Evolutionary conservation across 2,113 vertebrate genomes (phyloP), one percentile per base, ranked within the genome.

Genomic region (Chaenocephalus aceratus): DNA sequence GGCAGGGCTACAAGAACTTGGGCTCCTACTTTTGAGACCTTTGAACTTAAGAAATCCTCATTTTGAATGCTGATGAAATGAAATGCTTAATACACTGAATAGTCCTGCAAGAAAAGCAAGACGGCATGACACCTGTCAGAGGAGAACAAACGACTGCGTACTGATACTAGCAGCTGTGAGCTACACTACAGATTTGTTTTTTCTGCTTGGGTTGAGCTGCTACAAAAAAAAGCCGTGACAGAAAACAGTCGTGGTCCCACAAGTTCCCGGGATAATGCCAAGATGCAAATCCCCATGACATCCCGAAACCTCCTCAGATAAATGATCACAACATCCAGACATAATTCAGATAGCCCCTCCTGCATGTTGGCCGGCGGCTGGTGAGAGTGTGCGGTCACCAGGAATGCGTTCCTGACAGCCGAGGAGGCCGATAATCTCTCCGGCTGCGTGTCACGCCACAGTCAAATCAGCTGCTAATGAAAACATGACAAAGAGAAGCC

Each of bases 401-500:
- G 78, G 61, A 80, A 90, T 78, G 84, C 53, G 64, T 85, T 87
- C 73, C 82, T 73, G 84, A 74, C 82, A 88, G 82, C 66, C 26
- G 77, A 90, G 76, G 76, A 85, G 79, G 70, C 63, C 48, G 73
- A 51, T 86, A 62, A 82, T 75, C 81, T 80, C 79, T 59, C 36
- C 23, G 65, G 78, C 56, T 59, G 66, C 62, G 66, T 48, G 70
- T 84, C 77, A 75, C 49, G 46, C n/a, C 1, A 59, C 60, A 15
- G 65, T 48, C 58, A 77, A 74, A 75, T 84, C 64, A 71, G 34
- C 74, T 58, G 52, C 82, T 64, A 75, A 78, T 59, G 77, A 80
- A 83, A 63, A 41, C 72, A 54, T 8, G 49, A 62, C 61, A 45
- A 41, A 2, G 18, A 34, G 44, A 26, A 56, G 52, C 46, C 45